phyloP scores from a whole-genome alignment of 2,113 vertebrate genomes.

The Gambusia holbrooki region DNA sequence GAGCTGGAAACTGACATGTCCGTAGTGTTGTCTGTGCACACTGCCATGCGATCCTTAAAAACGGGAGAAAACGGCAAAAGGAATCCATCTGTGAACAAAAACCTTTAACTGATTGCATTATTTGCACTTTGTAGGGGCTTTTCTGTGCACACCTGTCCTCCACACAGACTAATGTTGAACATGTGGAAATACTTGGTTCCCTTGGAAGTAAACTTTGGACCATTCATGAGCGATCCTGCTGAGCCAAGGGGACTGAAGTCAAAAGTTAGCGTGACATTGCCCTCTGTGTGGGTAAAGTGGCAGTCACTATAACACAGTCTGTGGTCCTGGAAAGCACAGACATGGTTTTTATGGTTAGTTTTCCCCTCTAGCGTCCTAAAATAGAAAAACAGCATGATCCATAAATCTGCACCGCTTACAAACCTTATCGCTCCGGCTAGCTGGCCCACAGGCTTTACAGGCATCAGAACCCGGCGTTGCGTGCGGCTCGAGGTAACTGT shows the following conservation, averaged over 20 bases:
- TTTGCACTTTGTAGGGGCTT: neutral
- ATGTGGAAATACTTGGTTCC: constrained; percentile 97
- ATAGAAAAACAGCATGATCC: neutral
- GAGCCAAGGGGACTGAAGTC: constrained; percentile 87
- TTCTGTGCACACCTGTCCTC: constrained; percentile 83
- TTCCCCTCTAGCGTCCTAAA: constrained; percentile 54
- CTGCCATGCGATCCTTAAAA: constrained; percentile 84
- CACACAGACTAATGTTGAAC: constrained; percentile 97
- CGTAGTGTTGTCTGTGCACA: constrained; percentile 94
- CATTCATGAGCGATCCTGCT: constrained; percentile 88
- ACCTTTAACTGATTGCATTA: neutral
- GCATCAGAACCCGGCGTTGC: constrained; percentile 85
- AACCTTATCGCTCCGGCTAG: constrained; percentile 88
- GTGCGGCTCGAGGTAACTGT: constrained; percentile 89
- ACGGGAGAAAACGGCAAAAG: neutral
- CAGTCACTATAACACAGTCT: constrained; percentile 94
- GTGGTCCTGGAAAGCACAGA: constrained; percentile 83
- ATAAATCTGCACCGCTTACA: neutral
- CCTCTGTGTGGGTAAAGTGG: constrained; percentile 81
- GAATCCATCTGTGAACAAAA: neutral
- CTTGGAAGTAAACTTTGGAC: constrained; percentile 96
- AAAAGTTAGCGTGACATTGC: constrained; percentile 87
- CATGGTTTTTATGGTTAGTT: neutral
- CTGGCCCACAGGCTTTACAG: constrained; percentile 90
- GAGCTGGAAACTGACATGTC: constrained; percentile 87